Conservation (phyloP, 2,888 invertebrate genomes). For the Drosophila conformis region DNA sequence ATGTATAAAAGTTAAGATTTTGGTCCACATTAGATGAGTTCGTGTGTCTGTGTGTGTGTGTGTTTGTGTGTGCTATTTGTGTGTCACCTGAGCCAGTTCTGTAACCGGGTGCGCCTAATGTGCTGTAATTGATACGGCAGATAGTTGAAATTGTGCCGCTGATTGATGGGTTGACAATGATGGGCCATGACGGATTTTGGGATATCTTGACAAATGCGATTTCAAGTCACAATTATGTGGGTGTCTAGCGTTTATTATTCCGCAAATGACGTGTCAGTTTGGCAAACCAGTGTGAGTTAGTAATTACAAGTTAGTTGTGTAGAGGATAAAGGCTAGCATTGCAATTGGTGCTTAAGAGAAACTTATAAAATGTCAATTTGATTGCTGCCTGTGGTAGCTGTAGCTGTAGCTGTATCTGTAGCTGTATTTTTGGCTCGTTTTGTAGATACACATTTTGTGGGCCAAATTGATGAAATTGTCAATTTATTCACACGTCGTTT, state of each 20-base stretch:
- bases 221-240: neutral
- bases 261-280: slow-evolving; percentile 4
- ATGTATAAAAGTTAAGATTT: slow-evolving; percentile 3
- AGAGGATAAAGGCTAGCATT: slow-evolving; percentile 3
- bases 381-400: neutral
- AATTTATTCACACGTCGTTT: slow-evolving; percentile 73
- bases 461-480: slow-evolving; percentile 62
- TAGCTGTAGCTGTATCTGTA: neutral
- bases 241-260: slow-evolving; percentile 6
- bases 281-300: slow-evolving; percentile 1
- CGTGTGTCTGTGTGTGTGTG: neutral
- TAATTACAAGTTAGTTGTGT: slow-evolving; percentile 14
- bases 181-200: slow-evolving; percentile 16
- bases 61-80: neutral
- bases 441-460: slow-evolving; percentile 23
- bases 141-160: slow-evolving; percentile 20
- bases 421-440: neutral
- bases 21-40: neutral
- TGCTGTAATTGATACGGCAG: slow-evolving; percentile 34
- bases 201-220: slow-evolving; percentile 24
- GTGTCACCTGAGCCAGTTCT: slow-evolving; percentile 2
- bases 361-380: slow-evolving; percentile 6
- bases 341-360: slow-evolving; percentile 22
- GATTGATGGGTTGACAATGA: slow-evolving; percentile 42
- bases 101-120: slow-evolving; percentile 17